Percentiles rank a stretch among this genome's conserved stretches.
Conservation (phyloP, 2,888 invertebrate genomes). For the Agriopis aurantiaria region DNA sequence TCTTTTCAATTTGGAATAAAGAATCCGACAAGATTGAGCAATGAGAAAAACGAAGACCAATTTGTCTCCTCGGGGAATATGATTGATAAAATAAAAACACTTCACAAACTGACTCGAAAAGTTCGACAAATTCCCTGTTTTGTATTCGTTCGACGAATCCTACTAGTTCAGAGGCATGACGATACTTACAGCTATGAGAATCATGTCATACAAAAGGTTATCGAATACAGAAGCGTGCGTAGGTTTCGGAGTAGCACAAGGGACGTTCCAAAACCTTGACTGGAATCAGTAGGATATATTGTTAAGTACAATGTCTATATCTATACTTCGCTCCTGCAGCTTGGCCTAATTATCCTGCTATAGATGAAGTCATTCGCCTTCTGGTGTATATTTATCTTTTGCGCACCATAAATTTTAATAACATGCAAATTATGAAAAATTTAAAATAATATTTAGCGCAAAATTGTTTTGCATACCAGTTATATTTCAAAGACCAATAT, state of each 20-base stretch:
- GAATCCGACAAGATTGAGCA: constrained; percentile 7
- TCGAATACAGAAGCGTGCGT: background rate
- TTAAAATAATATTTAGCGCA: background rate
- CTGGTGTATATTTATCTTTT: no score
- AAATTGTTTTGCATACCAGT: background rate
- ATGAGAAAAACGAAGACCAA: constrained; percentile 13
- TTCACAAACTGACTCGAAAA: constrained; percentile 5
- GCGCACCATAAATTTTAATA: no score
- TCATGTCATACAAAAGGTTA: constrained; percentile 1
- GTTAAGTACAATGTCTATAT: background rate
- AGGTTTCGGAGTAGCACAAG: background rate
- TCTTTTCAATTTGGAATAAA: constrained; percentile 6
- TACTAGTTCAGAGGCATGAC: background rate
- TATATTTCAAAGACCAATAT: constrained; percentile 4
- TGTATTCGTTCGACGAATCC: constrained; percentile 18
- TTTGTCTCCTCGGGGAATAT: constrained; percentile 16
- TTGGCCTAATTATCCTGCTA: background rate
- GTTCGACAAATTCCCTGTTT: constrained; percentile 16
- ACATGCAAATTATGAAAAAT: background rate
- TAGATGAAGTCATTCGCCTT: no score
- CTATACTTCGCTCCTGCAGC: no score
- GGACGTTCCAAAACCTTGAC: background rate
- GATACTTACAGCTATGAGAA: background rate
- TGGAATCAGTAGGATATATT: background rate
- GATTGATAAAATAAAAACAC: constrained; percentile 22